Evolutionary conservation across 35 echinoderm and acorn worm species (phyloP).

Genomic region (Eucidaris tribuloides): DNA sequence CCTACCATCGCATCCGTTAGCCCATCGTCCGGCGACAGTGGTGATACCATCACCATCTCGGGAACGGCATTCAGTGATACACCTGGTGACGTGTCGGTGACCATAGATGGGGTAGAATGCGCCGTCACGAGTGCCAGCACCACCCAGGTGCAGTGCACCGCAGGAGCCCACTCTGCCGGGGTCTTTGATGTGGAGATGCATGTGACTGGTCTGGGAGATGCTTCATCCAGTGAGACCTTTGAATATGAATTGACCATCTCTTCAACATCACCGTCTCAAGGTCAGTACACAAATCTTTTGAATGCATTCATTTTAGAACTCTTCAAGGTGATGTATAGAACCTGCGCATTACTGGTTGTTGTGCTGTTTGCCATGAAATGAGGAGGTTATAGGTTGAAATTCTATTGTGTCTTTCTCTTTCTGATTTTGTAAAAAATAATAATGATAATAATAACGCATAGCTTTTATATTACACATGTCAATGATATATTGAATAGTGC

Average conservation of each 20-base stretch:
- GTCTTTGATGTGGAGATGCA: conserved; percentile 50
- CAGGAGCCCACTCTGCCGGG: conserved; percentile 71
- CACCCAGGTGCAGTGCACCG: conserved; percentile 42
- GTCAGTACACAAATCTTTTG: no score
- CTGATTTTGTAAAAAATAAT: no score
- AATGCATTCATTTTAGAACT: no score
- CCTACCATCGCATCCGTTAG: conserved; percentile 55
- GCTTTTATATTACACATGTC: no score
- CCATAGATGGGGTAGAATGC: conserved; percentile 72
- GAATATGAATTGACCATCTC: conserved; percentile 56
- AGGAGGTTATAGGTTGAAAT: no score
- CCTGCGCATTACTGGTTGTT: no score
- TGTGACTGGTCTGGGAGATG: conserved; percentile 25
- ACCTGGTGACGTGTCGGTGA: conserved; percentile 34
- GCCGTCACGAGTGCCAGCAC: conserved; percentile 38
- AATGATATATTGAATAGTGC: no score
- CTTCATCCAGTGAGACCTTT: conserved; percentile 26
- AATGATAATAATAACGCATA: no score
- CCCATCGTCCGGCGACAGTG: conserved; percentile 48
- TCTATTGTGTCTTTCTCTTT: no score
- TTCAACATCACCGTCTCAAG: conserved; percentile 30
- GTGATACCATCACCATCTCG: conserved; percentile 70
- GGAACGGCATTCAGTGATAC: conserved; percentile 52
- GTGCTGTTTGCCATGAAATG: no score
- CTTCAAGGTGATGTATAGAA: no score